Evolutionary conservation across 2,113 vertebrate genomes (phyloP), one percentile per base, ranked within the genome.

Genomic region (Ahaetulla prasina): DNA sequence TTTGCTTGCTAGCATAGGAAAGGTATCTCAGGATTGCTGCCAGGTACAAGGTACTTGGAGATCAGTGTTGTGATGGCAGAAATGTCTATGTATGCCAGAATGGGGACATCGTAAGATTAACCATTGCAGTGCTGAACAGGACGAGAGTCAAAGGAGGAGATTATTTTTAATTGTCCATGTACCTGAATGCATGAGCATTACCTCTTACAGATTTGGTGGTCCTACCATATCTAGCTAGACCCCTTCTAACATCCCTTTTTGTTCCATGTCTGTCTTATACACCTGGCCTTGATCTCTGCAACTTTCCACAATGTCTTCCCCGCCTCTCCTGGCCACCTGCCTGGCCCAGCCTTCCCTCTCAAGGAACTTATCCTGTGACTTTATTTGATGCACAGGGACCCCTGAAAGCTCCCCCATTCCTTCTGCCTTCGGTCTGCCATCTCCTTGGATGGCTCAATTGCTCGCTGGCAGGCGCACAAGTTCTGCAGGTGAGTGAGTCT

Each of bases 221-320:
- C 7, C 74, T 22, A 39, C 8, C 8, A 43, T 43, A 80, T 80
- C 18, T 43, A 80, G 8, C 16, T 74, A 74, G n/a, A 35, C 68
- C 23, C 18, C 35, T 35, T 23, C 3, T 55, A 45, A 30, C 10
- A n/a, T n/a, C 49, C 49, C 85, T 35, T 52, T 80, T 39, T 39
- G 7, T 43, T 43, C 35, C 35, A 39, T 8, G 68, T 20, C 20
- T 20, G 39, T 39, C 18, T 80, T 20, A 80, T 39, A 43, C 8
- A 80, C 35, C 18, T 80, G 74, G 0, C 50, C 43, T 23, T 0
- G 0, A 23, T 14, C 2, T 2, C 14, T 0, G 0, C 25, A 18
- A 14, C 11, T 54, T 16, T 8, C 27, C 0, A 0, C 23, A 2
- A 16, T 20, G 8, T 7, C 22, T 22, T n/a, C 22, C 8, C 43